Conservation (phyloP, 2,888 invertebrate species). For the Xylocampa areola region DNA sequence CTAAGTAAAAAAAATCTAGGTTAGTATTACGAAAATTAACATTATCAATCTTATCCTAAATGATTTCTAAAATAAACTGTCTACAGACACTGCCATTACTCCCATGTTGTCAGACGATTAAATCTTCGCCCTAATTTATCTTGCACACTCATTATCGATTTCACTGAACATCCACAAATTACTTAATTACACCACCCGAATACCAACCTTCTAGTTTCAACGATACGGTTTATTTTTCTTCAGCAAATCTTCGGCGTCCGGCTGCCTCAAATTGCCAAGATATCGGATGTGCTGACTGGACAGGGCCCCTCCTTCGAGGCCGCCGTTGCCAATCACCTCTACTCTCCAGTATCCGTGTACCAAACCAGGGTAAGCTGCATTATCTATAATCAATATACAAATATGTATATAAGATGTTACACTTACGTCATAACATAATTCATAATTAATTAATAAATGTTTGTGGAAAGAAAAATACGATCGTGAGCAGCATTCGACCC, state of each 20-base stretch:
- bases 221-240: conserved; percentile 19
- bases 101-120: conserved; percentile 8
- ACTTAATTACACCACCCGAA: not conserved
- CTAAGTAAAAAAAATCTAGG: too few species aligned
- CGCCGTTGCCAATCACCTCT: conserved; percentile 79
- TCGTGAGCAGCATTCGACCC: too few species aligned
- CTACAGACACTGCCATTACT: too few species aligned
- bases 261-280: conserved; percentile 75
- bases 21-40: too few species aligned
- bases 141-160: conserved; percentile 28
- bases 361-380: conserved; percentile 72
- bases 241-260: conserved; percentile 52
- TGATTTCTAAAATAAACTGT: too few species aligned
- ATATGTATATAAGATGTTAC: not conserved
- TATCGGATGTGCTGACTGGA: conserved; percentile 80
- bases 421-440: not conserved
- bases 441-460: too few species aligned
- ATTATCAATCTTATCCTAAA: too few species aligned
- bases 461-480: too few species aligned
- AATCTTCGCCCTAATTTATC: conserved; percentile 8
- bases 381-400: not conserved
- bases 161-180: conserved; percentile 22
- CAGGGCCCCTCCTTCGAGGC: conserved; percentile 74
- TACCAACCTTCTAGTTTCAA: conserved; percentile 2
- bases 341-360: conserved; percentile 78